These are phyloP conservation scores for Campoplex capitator DNA, from an alignment of 2,888 invertebrate genomes.

Conservation along the genomic window DNA sequence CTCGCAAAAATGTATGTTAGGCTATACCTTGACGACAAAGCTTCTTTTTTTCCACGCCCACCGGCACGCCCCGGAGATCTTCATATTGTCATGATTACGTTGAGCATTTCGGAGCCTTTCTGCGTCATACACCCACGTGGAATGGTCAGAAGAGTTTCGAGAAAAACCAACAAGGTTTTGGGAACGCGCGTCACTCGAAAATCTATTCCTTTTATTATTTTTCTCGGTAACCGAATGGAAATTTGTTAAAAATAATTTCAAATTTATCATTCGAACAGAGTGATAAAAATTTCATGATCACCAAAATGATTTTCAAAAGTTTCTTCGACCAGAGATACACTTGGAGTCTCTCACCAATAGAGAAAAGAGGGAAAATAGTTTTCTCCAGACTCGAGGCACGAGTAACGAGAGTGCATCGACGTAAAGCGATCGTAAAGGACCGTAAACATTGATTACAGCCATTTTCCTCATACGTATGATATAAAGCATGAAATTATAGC, in stretches of 20 bases:
- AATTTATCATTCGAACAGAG: not conserved
- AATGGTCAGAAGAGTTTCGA: constrained; percentile 39
- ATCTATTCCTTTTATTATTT: not conserved
- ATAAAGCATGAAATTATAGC: constrained; percentile 80
- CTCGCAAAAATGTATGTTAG: constrained; percentile 48
- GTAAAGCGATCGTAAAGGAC: constrained; percentile 74
- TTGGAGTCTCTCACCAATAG: not conserved
- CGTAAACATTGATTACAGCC: constrained; percentile 81
- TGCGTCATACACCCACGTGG: constrained; percentile 29
- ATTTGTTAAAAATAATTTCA: too few species aligned
- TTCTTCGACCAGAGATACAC: not conserved
- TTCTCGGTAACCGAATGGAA: not conserved
- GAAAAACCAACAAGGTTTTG: not conserved
- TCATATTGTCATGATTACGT: constrained; percentile 60
- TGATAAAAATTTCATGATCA: not conserved
- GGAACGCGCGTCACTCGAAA: not conserved
- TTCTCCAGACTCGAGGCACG: not conserved
- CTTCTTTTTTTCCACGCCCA: constrained; percentile 31
- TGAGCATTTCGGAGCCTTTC: constrained; percentile 44
- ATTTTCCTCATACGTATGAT: constrained; percentile 19
- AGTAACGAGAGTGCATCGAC: constrained; percentile 16
- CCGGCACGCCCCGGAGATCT: constrained; percentile 42
- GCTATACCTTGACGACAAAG: constrained; percentile 39
- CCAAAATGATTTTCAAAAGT: not conserved
- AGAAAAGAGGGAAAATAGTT: not conserved